Conservation (phyloP, 2,113 vertebrate genomes). For the Nymphicus hollandicus region DNA sequence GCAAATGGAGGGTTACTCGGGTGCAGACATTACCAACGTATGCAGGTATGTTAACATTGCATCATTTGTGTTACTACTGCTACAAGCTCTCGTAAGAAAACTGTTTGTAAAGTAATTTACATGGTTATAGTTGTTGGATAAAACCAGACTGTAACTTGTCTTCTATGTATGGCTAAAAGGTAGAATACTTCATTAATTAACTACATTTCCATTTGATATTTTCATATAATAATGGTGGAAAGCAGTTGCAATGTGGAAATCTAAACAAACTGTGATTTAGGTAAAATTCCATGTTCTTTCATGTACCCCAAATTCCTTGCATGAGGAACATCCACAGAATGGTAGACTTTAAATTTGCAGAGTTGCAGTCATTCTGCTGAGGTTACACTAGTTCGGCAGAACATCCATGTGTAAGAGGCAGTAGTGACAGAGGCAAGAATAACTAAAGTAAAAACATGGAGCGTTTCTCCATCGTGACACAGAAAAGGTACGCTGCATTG, state of each 20-base stretch:
- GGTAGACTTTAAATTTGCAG: neutral
- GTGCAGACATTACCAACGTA: constrained; percentile 96
- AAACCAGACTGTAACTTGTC: neutral
- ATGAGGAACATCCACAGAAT: neutral
- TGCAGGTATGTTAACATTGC: constrained; percentile 84
- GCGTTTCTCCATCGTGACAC: neutral
- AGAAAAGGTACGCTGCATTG: fast-evolving
- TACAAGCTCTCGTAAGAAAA: neutral
- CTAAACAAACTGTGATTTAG: neutral
- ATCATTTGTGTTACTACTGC: neutral
- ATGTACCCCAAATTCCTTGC: neutral
- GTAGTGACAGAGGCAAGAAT: neutral
- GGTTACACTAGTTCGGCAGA: neutral
- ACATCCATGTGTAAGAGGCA: neutral
- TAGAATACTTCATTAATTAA: neutral
- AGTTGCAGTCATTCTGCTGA: neutral
- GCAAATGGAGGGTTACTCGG: constrained; percentile 96
- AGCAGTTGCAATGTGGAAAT: neutral
- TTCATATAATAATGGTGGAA: neutral
- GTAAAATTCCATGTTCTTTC: neutral
- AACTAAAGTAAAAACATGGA: fast-evolving
- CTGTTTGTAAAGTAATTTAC: neutral
- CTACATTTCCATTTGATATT: neutral
- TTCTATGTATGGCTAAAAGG: neutral
- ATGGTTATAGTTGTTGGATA: neutral